Conservation (phyloP, 2,888 invertebrate genomes). For the Cryptocephalus moraei region DNA sequence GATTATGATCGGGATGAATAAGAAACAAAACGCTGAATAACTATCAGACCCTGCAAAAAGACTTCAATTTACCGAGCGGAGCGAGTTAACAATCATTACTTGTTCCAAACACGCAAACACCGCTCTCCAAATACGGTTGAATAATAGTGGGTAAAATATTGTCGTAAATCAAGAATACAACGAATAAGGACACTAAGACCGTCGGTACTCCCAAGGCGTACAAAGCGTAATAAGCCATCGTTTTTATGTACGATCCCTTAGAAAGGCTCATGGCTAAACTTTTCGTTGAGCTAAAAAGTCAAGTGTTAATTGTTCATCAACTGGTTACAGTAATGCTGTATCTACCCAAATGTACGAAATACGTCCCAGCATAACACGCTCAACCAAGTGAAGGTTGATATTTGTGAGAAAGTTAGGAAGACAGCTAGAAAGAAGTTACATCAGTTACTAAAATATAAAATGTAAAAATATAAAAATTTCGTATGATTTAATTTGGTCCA, state of each 20-base stretch:
- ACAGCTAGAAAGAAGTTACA: conserved; percentile 19
- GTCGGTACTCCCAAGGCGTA: conserved; percentile 63
- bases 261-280: conserved; percentile 36
- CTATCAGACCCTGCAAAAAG: too few relatives aligned
- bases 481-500: too few relatives aligned
- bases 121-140: conserved; percentile 46
- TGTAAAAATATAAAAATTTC: too few relatives aligned
- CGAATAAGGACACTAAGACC: conserved; percentile 43
- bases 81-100: too few relatives aligned
- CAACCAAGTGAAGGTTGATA: conserved; percentile 23
- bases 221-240: conserved; percentile 54
- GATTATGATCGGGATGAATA: too few relatives aligned
- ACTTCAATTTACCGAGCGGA: too few relatives aligned
- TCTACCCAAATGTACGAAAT: conserved; percentile 27
- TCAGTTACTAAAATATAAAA: too few relatives aligned
- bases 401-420: conserved; percentile 16
- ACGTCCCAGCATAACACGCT: conserved; percentile 27
- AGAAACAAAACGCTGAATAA: too few relatives aligned
- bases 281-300: too few relatives aligned
- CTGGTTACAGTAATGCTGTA: conserved; percentile 5
- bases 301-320: too few relatives aligned
- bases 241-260: conserved; percentile 42
- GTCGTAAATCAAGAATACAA: conserved; percentile 44
- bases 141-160: conserved; percentile 38
- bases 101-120: too few relatives aligned